Evolutionary conservation across 2,113 vertebrate genomes (phyloP).

Genomic region (Syngnathus typhle): DNA sequence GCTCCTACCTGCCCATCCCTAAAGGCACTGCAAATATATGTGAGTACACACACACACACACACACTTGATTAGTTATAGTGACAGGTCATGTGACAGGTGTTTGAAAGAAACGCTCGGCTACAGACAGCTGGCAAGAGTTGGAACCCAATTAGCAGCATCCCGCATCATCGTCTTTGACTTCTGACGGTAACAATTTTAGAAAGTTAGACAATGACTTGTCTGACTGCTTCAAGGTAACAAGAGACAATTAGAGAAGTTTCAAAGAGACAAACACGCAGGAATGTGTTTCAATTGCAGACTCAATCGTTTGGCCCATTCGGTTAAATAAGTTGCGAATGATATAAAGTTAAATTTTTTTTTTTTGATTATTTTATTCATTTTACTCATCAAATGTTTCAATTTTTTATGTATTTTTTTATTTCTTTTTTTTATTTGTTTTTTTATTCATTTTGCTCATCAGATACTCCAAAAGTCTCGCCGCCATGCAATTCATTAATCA

Average conservation of each 20-base stretch:
- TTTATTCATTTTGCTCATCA: not conserved
- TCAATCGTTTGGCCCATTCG: not conserved
- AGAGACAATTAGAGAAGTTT: slow-evolving; percentile 22
- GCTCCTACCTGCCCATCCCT: slow-evolving; percentile 96
- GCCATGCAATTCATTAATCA: not conserved
- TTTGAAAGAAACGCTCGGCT: not conserved
- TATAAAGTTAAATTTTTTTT: not conserved
- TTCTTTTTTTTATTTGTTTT: too few relatives aligned
- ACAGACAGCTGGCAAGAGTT: slow-evolving; percentile 8
- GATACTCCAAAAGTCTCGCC: not conserved
- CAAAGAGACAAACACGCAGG: not conserved
- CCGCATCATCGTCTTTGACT: slow-evolving; percentile 3
- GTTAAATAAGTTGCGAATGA: not conserved
- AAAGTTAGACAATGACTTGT: slow-evolving; percentile 5
- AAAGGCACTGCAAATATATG: slow-evolving; percentile 99
- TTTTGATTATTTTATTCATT: not conserved
- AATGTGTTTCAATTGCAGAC: not conserved
- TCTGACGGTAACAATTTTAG: not conserved
- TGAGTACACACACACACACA: slow-evolving; percentile 74
- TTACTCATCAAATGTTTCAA: too few relatives aligned
- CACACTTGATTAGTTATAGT: slow-evolving; percentile 12
- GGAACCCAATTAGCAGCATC: slow-evolving; percentile 22
- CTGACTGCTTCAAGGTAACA: slow-evolving; percentile 9
- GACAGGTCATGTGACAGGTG: not conserved
- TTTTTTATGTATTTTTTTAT: too few relatives aligned